A percentile compares a stretch with the other conserved stretches of the same genome.
Conservation (phyloP, 2,797 vertebrate genomes). For the Takifugu ocellatus region DNA sequence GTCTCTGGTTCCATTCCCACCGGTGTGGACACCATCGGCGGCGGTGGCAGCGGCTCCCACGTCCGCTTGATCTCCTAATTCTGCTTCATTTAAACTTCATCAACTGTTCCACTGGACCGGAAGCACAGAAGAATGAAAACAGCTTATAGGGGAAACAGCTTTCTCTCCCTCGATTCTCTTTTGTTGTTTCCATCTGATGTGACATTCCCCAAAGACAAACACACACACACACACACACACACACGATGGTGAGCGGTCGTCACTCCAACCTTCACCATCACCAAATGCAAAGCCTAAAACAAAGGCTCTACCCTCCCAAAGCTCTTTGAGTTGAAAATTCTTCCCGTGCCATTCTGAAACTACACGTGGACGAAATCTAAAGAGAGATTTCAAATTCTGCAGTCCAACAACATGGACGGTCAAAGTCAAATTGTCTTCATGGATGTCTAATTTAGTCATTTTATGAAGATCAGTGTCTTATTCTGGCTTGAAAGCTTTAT, state of each 20-base stretch:
- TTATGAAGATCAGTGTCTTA: no score
- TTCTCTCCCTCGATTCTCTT: slow-evolving; percentile 63
- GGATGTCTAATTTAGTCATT: no score
- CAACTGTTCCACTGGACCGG: slow-evolving; percentile 99
- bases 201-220: slow-evolving; percentile 60
- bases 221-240: slow-evolving; percentile 10
- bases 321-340: no score
- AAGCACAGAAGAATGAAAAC: slow-evolving; percentile 92
- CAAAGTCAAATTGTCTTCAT: no score
- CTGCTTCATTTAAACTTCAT: slow-evolving; percentile 99
- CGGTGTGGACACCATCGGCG: slow-evolving; percentile 73
- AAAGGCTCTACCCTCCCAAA: no score
- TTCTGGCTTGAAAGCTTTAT: no score
- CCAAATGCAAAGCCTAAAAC: no score
- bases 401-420: no score
- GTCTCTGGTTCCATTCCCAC: slow-evolving; percentile 65
- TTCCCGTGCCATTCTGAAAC: no score
- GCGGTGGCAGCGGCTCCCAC: slow-evolving; percentile 65
- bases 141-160: slow-evolving; percentile 75
- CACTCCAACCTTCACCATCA: neutral
- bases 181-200: slow-evolving; percentile 78
- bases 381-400: no score
- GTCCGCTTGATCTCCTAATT: slow-evolving; percentile 95
- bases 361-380: no score
- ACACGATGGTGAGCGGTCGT: neutral